A percentile compares a stretch with the other conserved stretches of the same genome.
These are phyloP conservation scores for Anseranas semipalmata DNA, from an alignment of 2,113 vertebrate genomes.

Conservation along the genomic window DNA sequence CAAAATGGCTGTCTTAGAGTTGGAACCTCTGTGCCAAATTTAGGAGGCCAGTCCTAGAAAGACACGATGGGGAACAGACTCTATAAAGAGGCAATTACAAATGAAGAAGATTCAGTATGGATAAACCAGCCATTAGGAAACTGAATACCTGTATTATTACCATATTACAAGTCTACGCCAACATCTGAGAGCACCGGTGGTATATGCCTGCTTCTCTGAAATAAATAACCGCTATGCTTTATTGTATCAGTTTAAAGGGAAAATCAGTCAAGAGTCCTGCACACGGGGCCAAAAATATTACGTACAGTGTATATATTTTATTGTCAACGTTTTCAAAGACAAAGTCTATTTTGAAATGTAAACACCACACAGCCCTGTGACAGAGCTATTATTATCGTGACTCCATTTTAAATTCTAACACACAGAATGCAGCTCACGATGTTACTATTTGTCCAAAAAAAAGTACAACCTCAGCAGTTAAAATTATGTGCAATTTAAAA, in stretches of 20 bases:
- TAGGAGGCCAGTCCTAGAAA: constrained; percentile 6
- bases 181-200: neutral
- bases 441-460: neutral
- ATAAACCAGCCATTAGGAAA: neutral
- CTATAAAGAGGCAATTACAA: neutral
- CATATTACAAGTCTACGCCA: neutral
- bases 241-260: neutral
- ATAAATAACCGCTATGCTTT: neutral
- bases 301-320: too few relatives aligned
- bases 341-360: neutral
- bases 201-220: neutral
- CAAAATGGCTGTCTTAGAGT: neutral
- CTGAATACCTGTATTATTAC: neutral
- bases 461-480: neutral
- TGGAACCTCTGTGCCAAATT: neutral
- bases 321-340: neutral
- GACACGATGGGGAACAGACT: neutral
- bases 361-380: neutral
- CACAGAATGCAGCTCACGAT: neutral
- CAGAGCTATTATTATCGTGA: neutral
- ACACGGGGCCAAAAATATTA: neutral
- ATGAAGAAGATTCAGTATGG: neutral
- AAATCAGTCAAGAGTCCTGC: neutral
- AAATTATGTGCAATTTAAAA: neutral
- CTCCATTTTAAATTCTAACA: neutral